Evolutionary conservation across 2,113 vertebrate genomes (phyloP).

Genomic region (Catagonus wagneri): DNA sequence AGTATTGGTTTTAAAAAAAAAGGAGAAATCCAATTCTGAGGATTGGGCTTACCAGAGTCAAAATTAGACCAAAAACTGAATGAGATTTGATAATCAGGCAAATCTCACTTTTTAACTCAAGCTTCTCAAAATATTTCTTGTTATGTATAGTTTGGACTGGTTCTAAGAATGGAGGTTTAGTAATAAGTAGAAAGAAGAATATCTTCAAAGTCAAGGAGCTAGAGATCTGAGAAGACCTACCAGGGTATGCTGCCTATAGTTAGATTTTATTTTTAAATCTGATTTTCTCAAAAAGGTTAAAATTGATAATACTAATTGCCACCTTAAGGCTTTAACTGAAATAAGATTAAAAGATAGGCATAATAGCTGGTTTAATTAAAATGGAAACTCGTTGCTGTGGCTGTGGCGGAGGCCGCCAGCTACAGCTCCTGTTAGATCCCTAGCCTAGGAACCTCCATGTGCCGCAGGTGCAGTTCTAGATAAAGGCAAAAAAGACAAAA

Average conservation of each 20-base stretch:
- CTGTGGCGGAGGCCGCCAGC: too few species aligned
- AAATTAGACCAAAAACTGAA: background rate
- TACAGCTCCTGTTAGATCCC: too few species aligned
- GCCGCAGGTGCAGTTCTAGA: too few species aligned
- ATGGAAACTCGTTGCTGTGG: background rate
- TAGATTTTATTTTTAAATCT: background rate
- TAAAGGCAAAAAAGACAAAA: too few species aligned
- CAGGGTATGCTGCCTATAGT: background rate
- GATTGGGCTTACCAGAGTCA: constrained; percentile 7
- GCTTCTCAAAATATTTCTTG: constrained; percentile 29
- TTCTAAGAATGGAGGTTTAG: background rate
- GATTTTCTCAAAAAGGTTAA: background rate
- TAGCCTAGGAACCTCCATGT: too few species aligned
- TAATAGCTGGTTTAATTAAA: constrained; percentile 38
- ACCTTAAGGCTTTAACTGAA: constrained; percentile 5
- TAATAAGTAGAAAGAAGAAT: constrained; percentile 40
- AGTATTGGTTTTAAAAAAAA: background rate
- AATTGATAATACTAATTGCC: background rate
- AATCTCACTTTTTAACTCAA: background rate
- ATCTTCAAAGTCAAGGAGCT: background rate
- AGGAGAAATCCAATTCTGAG: background rate
- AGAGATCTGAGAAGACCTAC: background rate
- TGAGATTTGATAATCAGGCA: background rate
- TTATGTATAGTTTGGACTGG: background rate
- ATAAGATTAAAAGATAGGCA: background rate